phyloP scores from a whole-genome alignment of 1,140 invertebrate species.

The Drosophila sechellia region DNA sequence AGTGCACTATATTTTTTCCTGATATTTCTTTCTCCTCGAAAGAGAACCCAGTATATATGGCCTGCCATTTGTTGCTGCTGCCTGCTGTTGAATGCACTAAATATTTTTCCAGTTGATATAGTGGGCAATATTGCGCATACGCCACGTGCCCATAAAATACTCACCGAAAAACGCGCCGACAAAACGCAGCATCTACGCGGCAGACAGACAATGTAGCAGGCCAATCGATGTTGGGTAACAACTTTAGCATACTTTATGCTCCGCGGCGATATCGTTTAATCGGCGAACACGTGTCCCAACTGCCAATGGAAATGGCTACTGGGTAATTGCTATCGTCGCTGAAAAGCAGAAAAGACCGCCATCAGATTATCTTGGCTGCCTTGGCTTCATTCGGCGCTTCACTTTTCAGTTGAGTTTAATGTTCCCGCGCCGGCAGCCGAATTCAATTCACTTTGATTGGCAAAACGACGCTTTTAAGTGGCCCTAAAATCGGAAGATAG shows the following conservation, averaged over 20 bases:
- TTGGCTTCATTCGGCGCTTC: conserved; percentile 20
- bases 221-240: conserved; percentile 44
- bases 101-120: conserved; percentile 54
- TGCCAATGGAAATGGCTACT: conserved; percentile 31
- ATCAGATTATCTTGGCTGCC: conserved; percentile 24
- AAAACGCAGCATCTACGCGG: conserved; percentile 2
- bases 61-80: conserved; percentile 48
- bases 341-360: conserved; percentile 7
- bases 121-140: conserved; percentile 65
- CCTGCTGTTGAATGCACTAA: conserved; percentile 44
- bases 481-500: conserved; percentile 39
- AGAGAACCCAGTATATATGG: conserved; percentile 37
- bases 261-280: conserved; percentile 47
- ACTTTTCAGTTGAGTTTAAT: conserved; percentile 17
- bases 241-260: conserved; percentile 61
- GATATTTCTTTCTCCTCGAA: conserved; percentile 11
- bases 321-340: conserved; percentile 40
- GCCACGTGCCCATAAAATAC: conserved; percentile 57
- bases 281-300: conserved; percentile 49
- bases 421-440: conserved; percentile 23
- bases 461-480: conserved; percentile 36
- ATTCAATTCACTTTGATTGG: conserved; percentile 48
- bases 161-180: conserved; percentile 20
- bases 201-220: conserved; percentile 32
- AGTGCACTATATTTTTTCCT: conserved; percentile 4